A percentile compares a stretch with the other conserved stretches of the same genome.
Conservation (phyloP, 2,113 vertebrate species). For the Chitala chitala region DNA sequence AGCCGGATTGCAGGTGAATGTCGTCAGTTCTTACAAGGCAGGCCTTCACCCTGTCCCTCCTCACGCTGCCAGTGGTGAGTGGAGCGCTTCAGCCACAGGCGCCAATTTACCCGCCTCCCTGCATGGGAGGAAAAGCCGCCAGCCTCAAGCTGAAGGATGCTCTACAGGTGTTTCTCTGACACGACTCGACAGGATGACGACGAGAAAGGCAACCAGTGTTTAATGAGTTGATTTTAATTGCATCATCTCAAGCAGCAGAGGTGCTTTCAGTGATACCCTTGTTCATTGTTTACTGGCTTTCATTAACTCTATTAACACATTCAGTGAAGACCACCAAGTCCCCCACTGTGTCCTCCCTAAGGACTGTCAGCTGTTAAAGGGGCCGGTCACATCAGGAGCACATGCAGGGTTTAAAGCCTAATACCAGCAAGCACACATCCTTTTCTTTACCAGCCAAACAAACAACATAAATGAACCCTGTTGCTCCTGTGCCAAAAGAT, state of each 20-base stretch:
- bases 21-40: not conserved
- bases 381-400: too few species aligned
- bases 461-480: slow-evolving; percentile 38
- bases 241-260: not conserved
- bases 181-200: not conserved
- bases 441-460: slow-evolving; percentile 19
- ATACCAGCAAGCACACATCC: too few species aligned
- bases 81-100: not conserved
- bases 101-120: not conserved
- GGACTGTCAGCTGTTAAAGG: too few species aligned
- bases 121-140: not conserved
- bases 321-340: too few species aligned
- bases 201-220: not conserved
- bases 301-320: too few species aligned
- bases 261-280: not conserved
- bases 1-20: not conserved
- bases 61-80: not conserved
- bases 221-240: too few species aligned
- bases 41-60: slow-evolving; percentile 4
- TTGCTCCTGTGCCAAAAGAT: slow-evolving; percentile 34
- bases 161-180: not conserved
- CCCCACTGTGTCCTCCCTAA: too few species aligned
- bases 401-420: too few species aligned
- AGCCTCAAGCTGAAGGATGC: not conserved
- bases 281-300: too few species aligned